Evolutionary conservation across 2,888 invertebrate genomes (phyloP).

Genomic region (Mesoligia furuncula): DNA sequence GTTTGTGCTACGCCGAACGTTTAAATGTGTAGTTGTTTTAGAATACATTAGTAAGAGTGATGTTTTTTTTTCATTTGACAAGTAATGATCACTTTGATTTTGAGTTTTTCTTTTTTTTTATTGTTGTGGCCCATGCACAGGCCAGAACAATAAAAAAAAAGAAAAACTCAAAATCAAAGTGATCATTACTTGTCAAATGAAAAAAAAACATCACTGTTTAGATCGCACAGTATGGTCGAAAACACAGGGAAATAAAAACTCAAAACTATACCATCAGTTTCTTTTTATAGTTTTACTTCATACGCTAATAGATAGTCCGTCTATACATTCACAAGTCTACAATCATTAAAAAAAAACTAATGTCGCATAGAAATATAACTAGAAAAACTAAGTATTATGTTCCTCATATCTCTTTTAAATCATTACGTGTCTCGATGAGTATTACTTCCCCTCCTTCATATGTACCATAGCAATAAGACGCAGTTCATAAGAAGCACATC

Average conservation of each 20-base stretch:
- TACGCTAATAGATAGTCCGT: background rate
- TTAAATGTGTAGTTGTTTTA: background rate
- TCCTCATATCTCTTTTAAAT: constrained; percentile 10
- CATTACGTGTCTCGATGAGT: constrained; percentile 2
- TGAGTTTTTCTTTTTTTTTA: background rate
- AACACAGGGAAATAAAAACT: background rate
- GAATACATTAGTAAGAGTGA: background rate
- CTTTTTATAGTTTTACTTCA: background rate
- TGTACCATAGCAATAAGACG: constrained; percentile 27
- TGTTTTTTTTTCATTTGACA: background rate
- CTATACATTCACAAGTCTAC: background rate
- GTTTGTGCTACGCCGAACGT: constrained; percentile 59
- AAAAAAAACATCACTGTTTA: no score
- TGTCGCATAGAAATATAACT: background rate
- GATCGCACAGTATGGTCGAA: background rate
- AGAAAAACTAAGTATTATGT: background rate
- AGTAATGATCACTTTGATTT: background rate
- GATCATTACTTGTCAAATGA: no score
- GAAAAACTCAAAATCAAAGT: no score
- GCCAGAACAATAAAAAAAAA: no score
- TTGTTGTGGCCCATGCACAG: background rate
- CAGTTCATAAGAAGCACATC: constrained; percentile 17
- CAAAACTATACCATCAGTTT: background rate
- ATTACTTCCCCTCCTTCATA: constrained; percentile 3
- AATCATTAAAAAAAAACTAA: background rate